Evolutionary conservation across 92 coral and sea anemone genomes (phyloP).

Genomic region (Epizoanthus ramosus): DNA sequence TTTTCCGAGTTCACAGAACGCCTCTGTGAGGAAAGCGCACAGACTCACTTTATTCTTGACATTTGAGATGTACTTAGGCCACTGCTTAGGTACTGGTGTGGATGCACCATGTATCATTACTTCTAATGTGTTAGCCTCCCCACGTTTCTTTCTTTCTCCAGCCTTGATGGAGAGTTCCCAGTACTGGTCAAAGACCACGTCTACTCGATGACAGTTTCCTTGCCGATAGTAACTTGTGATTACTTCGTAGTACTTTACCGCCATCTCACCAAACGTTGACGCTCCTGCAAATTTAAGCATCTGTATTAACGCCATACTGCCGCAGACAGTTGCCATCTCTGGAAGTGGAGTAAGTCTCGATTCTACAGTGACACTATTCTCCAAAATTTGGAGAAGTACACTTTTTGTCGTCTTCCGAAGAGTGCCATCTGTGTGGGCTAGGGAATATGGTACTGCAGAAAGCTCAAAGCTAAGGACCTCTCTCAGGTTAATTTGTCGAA

Average conservation of each 20-base stretch:
- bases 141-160: background rate
- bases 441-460: background rate
- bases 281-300: conserved; percentile 53
- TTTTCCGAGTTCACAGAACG: conserved; percentile 13
- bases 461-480: background rate
- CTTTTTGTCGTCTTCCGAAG: background rate
- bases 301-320: conserved; percentile 53
- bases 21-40: conserved; percentile 25
- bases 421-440: background rate
- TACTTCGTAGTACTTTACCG: conserved; percentile 28
- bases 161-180: conserved; percentile 1
- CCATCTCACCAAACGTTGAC: conserved; percentile 56
- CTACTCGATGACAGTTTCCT: background rate
- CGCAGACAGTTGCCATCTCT: conserved; percentile 13
- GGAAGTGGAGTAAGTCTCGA: conserved; percentile 23
- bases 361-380: background rate
- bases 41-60: conserved; percentile 28
- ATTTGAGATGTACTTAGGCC: background rate
- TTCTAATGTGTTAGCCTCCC: too few relatives aligned
- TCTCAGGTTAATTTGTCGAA: background rate
- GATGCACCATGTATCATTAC: too few relatives aligned
- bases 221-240: conserved; percentile 9
- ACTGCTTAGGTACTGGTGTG: too few relatives aligned
- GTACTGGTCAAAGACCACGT: conserved; percentile 10
- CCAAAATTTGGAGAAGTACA: conserved; percentile 22